Conservation (phyloP, 2,797 vertebrate genomes). For the Pseudochaenichthys georgianus region DNA sequence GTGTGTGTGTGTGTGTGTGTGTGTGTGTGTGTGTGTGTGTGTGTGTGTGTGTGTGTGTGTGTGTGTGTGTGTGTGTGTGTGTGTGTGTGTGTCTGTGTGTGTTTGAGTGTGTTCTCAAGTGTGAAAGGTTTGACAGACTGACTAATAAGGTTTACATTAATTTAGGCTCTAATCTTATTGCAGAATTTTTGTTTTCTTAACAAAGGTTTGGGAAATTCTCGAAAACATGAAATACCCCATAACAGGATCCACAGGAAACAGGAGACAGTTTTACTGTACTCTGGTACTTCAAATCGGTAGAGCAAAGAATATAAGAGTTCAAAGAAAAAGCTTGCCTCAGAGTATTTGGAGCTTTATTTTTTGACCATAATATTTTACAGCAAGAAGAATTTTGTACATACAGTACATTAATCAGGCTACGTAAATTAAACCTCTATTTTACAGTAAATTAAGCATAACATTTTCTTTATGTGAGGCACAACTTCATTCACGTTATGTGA, state of each 20-base stretch:
- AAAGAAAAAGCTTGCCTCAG: neutral
- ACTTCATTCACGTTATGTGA: neutral
- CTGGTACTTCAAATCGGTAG: neutral
- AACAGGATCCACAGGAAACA: neutral
- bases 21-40: too few species aligned
- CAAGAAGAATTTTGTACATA: neutral
- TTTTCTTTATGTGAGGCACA: neutral
- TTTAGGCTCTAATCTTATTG: neutral
- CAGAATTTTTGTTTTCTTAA: neutral
- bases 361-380: neutral
- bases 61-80: neutral
- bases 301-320: neutral
- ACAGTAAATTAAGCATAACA: neutral
- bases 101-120: too few species aligned
- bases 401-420: neutral
- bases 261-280: neutral
- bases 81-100: neutral
- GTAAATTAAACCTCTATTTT: neutral
- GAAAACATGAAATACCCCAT: neutral
- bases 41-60: too few species aligned
- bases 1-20: too few species aligned
- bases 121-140: slow-evolving; percentile 10
- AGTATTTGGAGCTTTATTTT: neutral
- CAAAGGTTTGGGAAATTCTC: neutral
- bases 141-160: slow-evolving; percentile 25